These are phyloP conservation scores for Drosophila anceps DNA, from an alignment of 2,888 invertebrate genomes.

Conservation along the genomic window DNA sequence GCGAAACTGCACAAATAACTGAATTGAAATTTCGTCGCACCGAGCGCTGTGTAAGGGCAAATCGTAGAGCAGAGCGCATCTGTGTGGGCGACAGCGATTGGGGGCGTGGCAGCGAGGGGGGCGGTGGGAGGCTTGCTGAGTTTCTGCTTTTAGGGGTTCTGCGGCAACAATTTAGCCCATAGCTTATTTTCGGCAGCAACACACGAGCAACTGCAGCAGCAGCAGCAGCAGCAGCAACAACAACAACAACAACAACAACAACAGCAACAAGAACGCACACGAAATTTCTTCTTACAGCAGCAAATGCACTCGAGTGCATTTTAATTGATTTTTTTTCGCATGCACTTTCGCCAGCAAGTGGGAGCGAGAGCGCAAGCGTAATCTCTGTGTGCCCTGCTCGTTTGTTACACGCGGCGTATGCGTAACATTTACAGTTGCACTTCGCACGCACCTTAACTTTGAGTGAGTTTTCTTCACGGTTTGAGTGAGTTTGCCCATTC, in stretches of 20 bases:
- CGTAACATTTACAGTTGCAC: slow-evolving; percentile 74
- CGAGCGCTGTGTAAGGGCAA: slow-evolving; percentile 44
- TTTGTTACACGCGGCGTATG: slow-evolving; percentile 71
- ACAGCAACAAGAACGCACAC: slow-evolving; percentile 17
- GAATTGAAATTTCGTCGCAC: slow-evolving; percentile 70
- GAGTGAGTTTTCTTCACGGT: slow-evolving; percentile 44
- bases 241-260: slow-evolving; percentile 14
- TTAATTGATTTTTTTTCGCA: slow-evolving; percentile 74
- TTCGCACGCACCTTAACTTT: slow-evolving; percentile 49
- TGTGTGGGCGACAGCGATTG: slow-evolving; percentile 4
- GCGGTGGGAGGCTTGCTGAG: background rate
- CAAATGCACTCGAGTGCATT: slow-evolving; percentile 74
- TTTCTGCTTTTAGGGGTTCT: slow-evolving; percentile 10
- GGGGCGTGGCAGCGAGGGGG: too few species aligned
- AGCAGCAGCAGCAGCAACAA: slow-evolving; percentile 17
- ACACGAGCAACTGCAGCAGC: slow-evolving; percentile 19
- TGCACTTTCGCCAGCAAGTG: slow-evolving; percentile 40
- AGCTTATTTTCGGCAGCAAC: slow-evolving; percentile 56
- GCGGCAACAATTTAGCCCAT: slow-evolving; percentile 41
- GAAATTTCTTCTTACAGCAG: slow-evolving; percentile 28
- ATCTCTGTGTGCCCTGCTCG: slow-evolving; percentile 26
- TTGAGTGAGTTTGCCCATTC: slow-evolving; percentile 28
- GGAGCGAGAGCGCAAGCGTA: slow-evolving; percentile 28
- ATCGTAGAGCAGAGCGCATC: slow-evolving; percentile 22
- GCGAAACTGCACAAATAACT: slow-evolving; percentile 81